These are phyloP conservation scores for Sebastes minor DNA, from an alignment of 2,797 vertebrate genomes.

Conservation along the genomic window DNA sequence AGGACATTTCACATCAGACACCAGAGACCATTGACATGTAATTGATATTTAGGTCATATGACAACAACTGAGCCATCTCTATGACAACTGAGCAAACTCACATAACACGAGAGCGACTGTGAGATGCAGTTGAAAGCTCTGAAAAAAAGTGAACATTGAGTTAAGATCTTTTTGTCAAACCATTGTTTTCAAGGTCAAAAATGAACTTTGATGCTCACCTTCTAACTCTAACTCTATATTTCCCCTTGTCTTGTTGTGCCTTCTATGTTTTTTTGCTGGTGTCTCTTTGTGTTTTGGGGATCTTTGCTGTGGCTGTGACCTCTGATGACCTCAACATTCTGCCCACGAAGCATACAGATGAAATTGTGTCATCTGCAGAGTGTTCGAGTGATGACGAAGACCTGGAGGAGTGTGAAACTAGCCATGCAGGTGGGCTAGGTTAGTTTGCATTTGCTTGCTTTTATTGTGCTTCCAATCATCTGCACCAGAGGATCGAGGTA, in stretches of 20 bases:
- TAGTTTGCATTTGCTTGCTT: slow-evolving; percentile 94
- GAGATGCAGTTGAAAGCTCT: background rate
- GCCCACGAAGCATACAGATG: slow-evolving; percentile 81
- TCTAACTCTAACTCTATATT: slow-evolving; percentile 10
- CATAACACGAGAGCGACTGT: background rate
- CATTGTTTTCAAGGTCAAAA: background rate
- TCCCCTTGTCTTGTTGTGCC: slow-evolving; percentile 16
- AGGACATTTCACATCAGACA: too few species aligned
- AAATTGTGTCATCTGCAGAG: slow-evolving; percentile 95
- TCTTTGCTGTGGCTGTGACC: slow-evolving; percentile 43
- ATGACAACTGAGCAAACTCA: background rate
- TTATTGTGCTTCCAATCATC: slow-evolving; percentile 81
- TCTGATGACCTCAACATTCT: slow-evolving; percentile 23
- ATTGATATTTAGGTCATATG: background rate
- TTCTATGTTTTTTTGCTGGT: background rate
- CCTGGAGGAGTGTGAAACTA: slow-evolving; percentile 96
- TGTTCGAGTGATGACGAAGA: slow-evolving; percentile 99
- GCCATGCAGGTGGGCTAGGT: slow-evolving; percentile 98
- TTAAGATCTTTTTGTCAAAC: background rate
- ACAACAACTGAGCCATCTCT: background rate
- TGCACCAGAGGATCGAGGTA: slow-evolving; percentile 81
- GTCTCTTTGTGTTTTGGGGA: slow-evolving; percentile 49
- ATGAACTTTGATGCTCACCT: background rate
- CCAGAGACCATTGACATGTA: background rate
- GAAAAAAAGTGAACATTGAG: background rate